Evolutionary conservation across 2,113 vertebrate genomes (phyloP).

Genomic region (Nycticebus coucang): DNA sequence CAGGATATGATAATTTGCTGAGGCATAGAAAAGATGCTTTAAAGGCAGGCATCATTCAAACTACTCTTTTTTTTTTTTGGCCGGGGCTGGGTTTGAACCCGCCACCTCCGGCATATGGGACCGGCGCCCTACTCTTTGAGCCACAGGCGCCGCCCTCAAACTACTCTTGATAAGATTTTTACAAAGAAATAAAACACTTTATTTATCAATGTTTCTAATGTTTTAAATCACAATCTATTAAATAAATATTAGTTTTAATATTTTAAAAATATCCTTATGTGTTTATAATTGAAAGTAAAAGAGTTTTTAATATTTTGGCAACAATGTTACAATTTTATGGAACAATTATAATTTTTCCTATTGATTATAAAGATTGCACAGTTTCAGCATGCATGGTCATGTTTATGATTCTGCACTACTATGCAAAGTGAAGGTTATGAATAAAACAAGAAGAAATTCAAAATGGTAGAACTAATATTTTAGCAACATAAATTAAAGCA

Average conservation of each 20-base stretch:
- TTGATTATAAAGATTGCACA: neutral
- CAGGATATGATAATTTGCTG: neutral
- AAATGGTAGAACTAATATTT: neutral
- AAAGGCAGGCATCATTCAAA: neutral
- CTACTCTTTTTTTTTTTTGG: no score
- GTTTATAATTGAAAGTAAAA: neutral
- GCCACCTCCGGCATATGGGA: no score
- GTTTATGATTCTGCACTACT: constrained; percentile 2
- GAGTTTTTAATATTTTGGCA: constrained; percentile 24
- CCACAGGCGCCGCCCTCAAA: no score
- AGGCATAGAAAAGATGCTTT: neutral
- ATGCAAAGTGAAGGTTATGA: neutral
- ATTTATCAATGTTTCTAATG: neutral
- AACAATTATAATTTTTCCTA: neutral
- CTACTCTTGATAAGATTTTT: neutral
- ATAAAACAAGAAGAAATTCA: constrained; percentile 48
- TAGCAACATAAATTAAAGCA: constrained; percentile 23
- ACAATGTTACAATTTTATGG: neutral
- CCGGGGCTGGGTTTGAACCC: no score
- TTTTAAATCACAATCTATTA: neutral
- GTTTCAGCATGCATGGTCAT: neutral
- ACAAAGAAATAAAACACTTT: neutral
- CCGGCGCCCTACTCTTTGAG: no score
- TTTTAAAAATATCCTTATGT: neutral
- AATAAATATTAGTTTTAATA: neutral